These are phyloP conservation scores for Microcaecilia unicolor DNA, from an alignment of 2,797 vertebrate genomes.

Conservation along the genomic window DNA sequence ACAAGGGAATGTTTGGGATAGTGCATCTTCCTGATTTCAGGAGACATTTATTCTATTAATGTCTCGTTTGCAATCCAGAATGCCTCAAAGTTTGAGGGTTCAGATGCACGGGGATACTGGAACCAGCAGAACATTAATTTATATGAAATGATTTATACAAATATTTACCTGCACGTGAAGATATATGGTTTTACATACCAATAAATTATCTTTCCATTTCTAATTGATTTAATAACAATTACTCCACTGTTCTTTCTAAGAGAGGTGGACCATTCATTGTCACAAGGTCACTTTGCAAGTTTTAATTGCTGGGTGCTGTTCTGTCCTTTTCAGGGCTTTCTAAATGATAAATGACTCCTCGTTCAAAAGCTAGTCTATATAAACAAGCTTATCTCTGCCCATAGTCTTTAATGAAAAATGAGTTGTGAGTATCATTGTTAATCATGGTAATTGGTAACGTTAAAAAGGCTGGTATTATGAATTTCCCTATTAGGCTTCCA, in stretches of 20 bases:
- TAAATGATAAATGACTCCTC: slow-evolving; percentile 76
- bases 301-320: slow-evolving; percentile 69
- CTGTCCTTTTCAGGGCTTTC: slow-evolving; percentile 53
- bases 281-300: slow-evolving; percentile 66
- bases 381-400: slow-evolving; percentile 84
- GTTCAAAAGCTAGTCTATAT: slow-evolving; percentile 78
- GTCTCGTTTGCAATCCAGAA: neutral
- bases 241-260: slow-evolving; percentile 25
- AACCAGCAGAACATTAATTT: slow-evolving; percentile 1
- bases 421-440: slow-evolving; percentile 84
- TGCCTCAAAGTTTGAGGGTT: slow-evolving; percentile 5
- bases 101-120: neutral
- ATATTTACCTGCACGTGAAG: slow-evolving; percentile 9
- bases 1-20: too few relatives aligned
- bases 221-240: slow-evolving; percentile 37
- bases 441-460: slow-evolving; percentile 89
- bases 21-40: too few relatives aligned
- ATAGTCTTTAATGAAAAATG: slow-evolving; percentile 82
- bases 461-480: slow-evolving; percentile 70
- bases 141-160: neutral
- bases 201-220: slow-evolving; percentile 39
- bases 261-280: slow-evolving; percentile 51
- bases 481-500: slow-evolving; percentile 77
- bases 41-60: neutral
- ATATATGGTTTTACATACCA: slow-evolving; percentile 36